Conservation (phyloP, 1,140 invertebrate species). For the Trichonephila clavipes region DNA sequence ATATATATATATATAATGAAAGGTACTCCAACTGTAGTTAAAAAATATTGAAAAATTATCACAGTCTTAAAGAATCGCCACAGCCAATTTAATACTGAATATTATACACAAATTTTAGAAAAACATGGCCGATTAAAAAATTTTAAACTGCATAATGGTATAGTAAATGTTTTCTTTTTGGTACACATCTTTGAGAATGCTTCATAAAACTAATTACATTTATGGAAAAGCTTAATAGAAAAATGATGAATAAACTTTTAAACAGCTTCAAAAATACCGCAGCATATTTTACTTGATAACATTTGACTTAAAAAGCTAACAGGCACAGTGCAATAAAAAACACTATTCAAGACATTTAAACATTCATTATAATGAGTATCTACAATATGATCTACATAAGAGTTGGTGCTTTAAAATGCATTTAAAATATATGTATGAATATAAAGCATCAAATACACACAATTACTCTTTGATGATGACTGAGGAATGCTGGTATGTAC, state of each 20-base stretch:
- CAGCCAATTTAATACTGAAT: constrained; percentile 73
- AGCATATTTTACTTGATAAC: neutral
- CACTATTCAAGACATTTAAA: constrained; percentile 45
- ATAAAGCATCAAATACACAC: constrained; percentile 49
- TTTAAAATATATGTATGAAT: constrained; percentile 34
- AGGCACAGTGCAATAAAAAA: constrained; percentile 51
- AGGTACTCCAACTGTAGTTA: constrained; percentile 34
- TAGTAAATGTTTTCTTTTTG: neutral
- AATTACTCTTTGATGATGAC: constrained; percentile 32
- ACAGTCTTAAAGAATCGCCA: constrained; percentile 61
- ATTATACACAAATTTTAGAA: constrained; percentile 26
- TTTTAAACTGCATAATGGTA: neutral
- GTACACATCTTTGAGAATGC: neutral
- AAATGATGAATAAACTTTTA: neutral
- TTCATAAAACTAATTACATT: neutral
- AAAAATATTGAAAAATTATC: constrained; percentile 66
- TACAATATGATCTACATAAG: constrained; percentile 61
- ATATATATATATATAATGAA: constrained; percentile 39
- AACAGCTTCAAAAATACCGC: neutral
- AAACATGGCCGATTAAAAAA: constrained; percentile 8
- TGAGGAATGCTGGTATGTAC: constrained; percentile 72
- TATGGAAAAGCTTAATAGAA: neutral
- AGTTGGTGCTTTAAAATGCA: constrained; percentile 38
- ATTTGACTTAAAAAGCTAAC: constrained; percentile 43
- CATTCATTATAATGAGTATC: constrained; percentile 50